These are phyloP conservation scores for Pteropus rufus DNA, from an alignment of 2,797 vertebrate genomes.

Conservation along the genomic window DNA sequence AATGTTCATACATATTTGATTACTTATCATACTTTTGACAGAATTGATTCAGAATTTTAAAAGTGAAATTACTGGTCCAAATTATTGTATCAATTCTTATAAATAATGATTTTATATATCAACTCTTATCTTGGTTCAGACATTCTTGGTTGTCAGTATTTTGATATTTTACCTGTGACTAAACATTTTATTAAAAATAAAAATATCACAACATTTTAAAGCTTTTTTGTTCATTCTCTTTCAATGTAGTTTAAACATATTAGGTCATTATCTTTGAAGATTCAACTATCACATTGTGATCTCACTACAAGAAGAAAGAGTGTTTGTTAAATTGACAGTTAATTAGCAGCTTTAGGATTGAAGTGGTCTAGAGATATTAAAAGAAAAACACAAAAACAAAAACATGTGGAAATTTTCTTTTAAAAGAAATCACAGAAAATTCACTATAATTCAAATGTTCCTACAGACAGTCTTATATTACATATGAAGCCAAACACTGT, in stretches of 20 bases:
- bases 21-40: background rate
- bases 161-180: background rate
- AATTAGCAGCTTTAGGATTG: constrained; percentile 39
- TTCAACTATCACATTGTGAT: constrained; percentile 33
- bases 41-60: background rate
- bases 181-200: background rate
- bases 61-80: background rate
- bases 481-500: background rate
- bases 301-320: background rate
- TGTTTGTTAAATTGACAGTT: constrained; percentile 46
- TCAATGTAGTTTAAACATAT: constrained; percentile 41
- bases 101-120: background rate
- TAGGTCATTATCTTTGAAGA: constrained; percentile 43
- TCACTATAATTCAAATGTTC: background rate
- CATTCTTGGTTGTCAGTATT: background rate
- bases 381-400: background rate
- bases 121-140: background rate
- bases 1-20: background rate
- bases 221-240: background rate
- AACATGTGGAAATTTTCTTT: background rate
- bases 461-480: background rate
- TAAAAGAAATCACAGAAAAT: background rate
- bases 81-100: background rate
- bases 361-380: constrained; percentile 19
- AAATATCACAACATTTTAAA: constrained; percentile 16